Base-by-base conservation (phyloP, 2,888 invertebrate species). In the Lasioglossum marginatum region DNA sequence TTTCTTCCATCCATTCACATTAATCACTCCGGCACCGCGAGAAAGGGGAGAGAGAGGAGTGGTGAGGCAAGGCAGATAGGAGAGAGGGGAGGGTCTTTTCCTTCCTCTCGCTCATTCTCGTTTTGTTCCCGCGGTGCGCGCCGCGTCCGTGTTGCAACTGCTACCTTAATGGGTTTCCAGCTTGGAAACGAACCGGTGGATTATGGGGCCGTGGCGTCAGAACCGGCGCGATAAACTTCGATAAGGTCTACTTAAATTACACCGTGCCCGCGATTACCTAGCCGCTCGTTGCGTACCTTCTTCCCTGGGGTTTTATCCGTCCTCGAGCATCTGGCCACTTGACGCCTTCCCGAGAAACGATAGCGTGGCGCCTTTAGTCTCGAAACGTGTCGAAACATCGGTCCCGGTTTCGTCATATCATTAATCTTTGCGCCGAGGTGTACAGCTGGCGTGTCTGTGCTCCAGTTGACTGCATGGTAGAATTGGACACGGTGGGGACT, bases 121-220 rank as follows among this genome's bases (percentile, higher is more conserved):
- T 86, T 88, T 89, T 87, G 85, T 88, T 88, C 82, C 68, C 74
- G 76, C 76, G 74, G 72, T 72, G 78, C 52, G 70, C 68, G 43
- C 48, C 60, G 79, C 45, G 77, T 79, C 72, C 79, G 78, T 82
- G 78, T 80, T 90, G 88, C 88, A 90, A 87, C 87, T 85, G 90
- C 89, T 82, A 87, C 83, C 86, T 90, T 88, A 90, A 89, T 88
- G 88, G 89, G 86, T 89, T 87, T 87, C 81, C 82, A 86, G 87
- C 80, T 82, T 81, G 83, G 79, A 88, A 90, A 84, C 87, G 79
- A 79, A 83, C 63, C 83, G 83, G 74, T 79, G 85, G 88, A 88
- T 89, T 88, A 88, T 85, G 81, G 86, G 82, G 71, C 73, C 79
- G 80, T 76, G 75, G 82, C 86, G 79, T 87, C 77, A 83, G 84